Percentiles rank a stretch among this genome's conserved stretches.
These are phyloP conservation scores for Molorchus minor DNA, from an alignment of 2,888 invertebrate species.

Conservation along the genomic window DNA sequence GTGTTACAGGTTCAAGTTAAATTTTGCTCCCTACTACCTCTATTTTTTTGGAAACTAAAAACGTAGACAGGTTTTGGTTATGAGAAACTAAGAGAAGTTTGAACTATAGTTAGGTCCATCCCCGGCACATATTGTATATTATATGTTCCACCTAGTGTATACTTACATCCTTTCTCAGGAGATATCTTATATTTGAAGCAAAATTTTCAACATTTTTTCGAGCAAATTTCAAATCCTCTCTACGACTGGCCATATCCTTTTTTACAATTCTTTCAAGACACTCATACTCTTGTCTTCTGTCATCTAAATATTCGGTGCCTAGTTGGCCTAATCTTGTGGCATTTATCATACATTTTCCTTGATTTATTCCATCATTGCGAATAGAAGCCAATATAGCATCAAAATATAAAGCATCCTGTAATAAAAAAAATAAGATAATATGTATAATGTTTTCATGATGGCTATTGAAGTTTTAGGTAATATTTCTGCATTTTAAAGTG, in stretches of 20 bases:
- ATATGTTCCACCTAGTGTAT: too few relatives aligned
- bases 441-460: too few relatives aligned
- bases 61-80: too few relatives aligned
- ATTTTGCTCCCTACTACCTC: too few relatives aligned
- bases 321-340: conserved; percentile 74
- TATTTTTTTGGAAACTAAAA: too few relatives aligned
- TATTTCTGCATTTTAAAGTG: too few relatives aligned
- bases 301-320: conserved; percentile 73
- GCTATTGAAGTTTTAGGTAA: background rate
- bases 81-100: too few relatives aligned
- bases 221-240: conserved; percentile 66
- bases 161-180: conserved; percentile 63
- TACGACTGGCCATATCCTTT: conserved; percentile 70
- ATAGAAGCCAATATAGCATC: conserved; percentile 70
- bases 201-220: conserved; percentile 60
- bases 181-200: conserved; percentile 60
- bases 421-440: conserved; percentile 8
- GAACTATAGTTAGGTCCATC: too few relatives aligned
- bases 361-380: conserved; percentile 68
- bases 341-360: conserved; percentile 71
- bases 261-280: conserved; percentile 69
- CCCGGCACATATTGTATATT: too few relatives aligned
- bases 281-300: conserved; percentile 69
- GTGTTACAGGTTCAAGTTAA: too few relatives aligned
- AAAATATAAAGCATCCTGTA: conserved; percentile 72